A percentile compares a stretch with the other conserved stretches of the same genome.
Conservation (phyloP, 2,888 invertebrate genomes). For the Homarus gammarus region DNA sequence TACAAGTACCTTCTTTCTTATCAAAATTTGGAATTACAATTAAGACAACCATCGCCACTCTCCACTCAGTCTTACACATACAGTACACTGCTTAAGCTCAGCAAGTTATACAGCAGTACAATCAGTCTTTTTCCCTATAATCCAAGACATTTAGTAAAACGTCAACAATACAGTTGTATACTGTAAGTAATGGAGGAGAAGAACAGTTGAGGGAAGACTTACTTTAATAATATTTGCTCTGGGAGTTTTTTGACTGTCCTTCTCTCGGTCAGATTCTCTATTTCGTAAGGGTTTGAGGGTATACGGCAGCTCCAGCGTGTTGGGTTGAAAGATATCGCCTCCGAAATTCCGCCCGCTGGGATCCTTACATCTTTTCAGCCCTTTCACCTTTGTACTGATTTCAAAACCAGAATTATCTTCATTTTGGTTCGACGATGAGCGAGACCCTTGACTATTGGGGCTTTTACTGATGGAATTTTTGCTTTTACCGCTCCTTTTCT, state of each 20-base stretch:
- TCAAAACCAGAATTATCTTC: slow-evolving; percentile 62
- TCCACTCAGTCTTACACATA: too few species aligned
- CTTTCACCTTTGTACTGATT: slow-evolving; percentile 67
- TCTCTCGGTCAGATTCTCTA: slow-evolving; percentile 75
- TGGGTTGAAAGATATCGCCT: slow-evolving; percentile 52
- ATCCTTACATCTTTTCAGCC: slow-evolving; percentile 59
- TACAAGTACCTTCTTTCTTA: too few species aligned
- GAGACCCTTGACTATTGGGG: background rate
- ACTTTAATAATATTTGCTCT: slow-evolving; percentile 65
- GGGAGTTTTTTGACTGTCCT: slow-evolving; percentile 72
- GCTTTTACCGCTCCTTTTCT: slow-evolving; percentile 35
- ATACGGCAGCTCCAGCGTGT: slow-evolving; percentile 79
- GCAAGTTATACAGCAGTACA: too few species aligned
- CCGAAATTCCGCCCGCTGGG: slow-evolving; percentile 35
- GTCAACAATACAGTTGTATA: too few species aligned
- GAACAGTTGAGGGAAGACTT: too few species aligned
- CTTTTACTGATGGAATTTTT: slow-evolving; percentile 37
- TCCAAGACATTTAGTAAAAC: too few species aligned
- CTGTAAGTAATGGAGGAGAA: too few species aligned
- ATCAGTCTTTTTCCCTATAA: too few species aligned
- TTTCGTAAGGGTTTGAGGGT: slow-evolving; percentile 77
- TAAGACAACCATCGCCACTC: too few species aligned
- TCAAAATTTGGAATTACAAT: too few species aligned
- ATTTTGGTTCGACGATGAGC: background rate
- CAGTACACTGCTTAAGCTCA: too few species aligned